Base-by-base conservation (phyloP, 1,140 invertebrate genomes). In the Streblospio benedicti region DNA sequence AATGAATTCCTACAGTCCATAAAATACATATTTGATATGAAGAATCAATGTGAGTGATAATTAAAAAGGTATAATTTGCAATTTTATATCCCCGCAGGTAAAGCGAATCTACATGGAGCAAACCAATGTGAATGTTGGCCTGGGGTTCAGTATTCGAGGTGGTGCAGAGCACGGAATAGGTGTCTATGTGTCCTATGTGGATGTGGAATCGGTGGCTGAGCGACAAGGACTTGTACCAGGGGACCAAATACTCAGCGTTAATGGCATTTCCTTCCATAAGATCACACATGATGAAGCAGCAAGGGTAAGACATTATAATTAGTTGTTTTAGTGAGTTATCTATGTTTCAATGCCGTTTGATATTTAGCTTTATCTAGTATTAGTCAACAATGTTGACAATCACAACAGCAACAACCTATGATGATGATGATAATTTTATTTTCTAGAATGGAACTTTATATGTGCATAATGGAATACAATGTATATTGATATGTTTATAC, bases 171-270 rank as follows among this genome's bases (percentile, higher is more conserved):
- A 93, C 76, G 91, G 89, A 65, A 82, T 93, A 44, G 91, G 91
- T 3, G 92, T 94, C 69, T 95, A 92, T 76, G 87, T 94, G 64
- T 93, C 91, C 1, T 90, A 90, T 6, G 89, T 95, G n/a, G 90
- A 93, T 73, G 87, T 88, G 70, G 87, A 90, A 66, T 92, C 90
- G 28, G 89, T 91, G 0, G 90, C 90, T 1, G 89, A 93, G 43
- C 12, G 6, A 31, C 57, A 70, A 25, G 71, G 71, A 23, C 57
- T 74, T 1, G 38, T 45, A 28, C 57, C 65, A 9, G 72, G 72
- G 16, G 72, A 74, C 59, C 62, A 66, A 4, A 68, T 74, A 18
- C n/a, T 68, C 27, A 67, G 69, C 25, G 68, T 67, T 31, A 74
- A 74, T 57, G 67, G 69, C 31, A 66, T 70, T 27, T 66, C 69